Evolutionary conservation across 2,888 invertebrate species (phyloP), one percentile per base, ranked within the genome.

Genomic region (Acronicta aceris): DNA sequence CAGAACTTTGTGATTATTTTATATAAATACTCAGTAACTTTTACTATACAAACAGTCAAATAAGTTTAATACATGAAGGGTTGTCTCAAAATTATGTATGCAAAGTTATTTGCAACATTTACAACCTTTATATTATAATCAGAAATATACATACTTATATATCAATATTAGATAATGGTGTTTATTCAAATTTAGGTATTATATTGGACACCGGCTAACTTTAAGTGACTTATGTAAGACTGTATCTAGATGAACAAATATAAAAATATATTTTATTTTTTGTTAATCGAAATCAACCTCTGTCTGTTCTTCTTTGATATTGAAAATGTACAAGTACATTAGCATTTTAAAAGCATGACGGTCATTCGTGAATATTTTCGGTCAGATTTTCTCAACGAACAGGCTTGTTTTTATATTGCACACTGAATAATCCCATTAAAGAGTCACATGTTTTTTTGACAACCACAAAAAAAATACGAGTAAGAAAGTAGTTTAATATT

Each of bases 321-420:
- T 41, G 12, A 36, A 55, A 55, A 63, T 47, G 21, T 47, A 50
- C n/a, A 38, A 42, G 15, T 15, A 15, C 46, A 54, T 54, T 54
- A 46, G 46, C 25, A 46, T 54, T 54, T 54, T 27, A 54, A 46
- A 38, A 38, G 27, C 40, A 30, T 30, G 7, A 16, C 42, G 30
- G 40, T 25, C 38, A 50, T 25, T 30, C 51, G 30, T 42, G 41
- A 13, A 42, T 42, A 51, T 30, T 51, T 51, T 47, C 10, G 12
- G 16, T 33, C 41, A 16, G 12, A 41, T 30, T 30, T 16, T 50
- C 21, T 50, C 38, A 21, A 25, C 49, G 49, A 10, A 25, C 40
- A 25, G n/a, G 45, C n/a, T 25, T 25, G 38, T 40, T 50, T 50
- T 50, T 40, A 25, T 50, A 38, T 50, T 40, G n/a, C 40, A 50